Conservation (phyloP, 2,113 vertebrate genomes). For the Perccottus glenii region DNA sequence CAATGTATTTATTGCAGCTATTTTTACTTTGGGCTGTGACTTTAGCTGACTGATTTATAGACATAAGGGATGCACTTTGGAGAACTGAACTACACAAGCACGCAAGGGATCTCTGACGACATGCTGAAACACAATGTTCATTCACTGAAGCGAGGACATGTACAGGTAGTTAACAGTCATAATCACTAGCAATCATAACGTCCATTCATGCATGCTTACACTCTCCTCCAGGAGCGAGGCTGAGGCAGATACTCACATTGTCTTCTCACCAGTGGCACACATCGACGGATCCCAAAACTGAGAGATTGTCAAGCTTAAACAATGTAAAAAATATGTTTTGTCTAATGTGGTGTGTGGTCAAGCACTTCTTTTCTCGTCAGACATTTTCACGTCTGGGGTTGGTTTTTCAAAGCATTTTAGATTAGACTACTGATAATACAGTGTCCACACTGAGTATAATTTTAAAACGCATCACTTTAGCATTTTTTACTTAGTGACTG, state of each 20-base stretch:
- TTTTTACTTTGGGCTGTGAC: constrained; percentile 69
- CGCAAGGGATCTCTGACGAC: constrained; percentile 57
- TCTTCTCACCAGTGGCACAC: constrained; percentile 57
- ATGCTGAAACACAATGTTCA: constrained; percentile 49
- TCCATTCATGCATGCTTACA: constrained; percentile 45
- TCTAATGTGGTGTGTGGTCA: constrained; percentile 53
- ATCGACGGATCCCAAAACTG: constrained; percentile 57
- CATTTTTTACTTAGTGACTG: constrained; percentile 1
- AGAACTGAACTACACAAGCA: constrained; percentile 71
- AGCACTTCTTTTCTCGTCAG: constrained; percentile 61
- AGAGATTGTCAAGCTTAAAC: constrained; percentile 71
- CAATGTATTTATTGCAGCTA: constrained; percentile 77
- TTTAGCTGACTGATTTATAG: constrained; percentile 73
- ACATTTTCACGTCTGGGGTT: constrained; percentile 6
- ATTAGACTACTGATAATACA: not conserved
- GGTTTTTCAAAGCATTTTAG: not conserved
- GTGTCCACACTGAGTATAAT: not conserved
- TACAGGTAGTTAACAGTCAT: constrained; percentile 43
- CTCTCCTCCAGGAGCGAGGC: constrained; percentile 47
- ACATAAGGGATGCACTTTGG: constrained; percentile 71
- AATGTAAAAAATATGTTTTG: constrained; percentile 50
- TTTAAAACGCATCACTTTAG: not conserved
- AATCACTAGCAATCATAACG: constrained; percentile 27
- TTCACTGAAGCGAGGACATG: constrained; percentile 22
- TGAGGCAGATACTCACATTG: constrained; percentile 57